Evolutionary conservation across 2,113 vertebrate species (phyloP).

Genomic region (Leucoraja erinaceus): DNA sequence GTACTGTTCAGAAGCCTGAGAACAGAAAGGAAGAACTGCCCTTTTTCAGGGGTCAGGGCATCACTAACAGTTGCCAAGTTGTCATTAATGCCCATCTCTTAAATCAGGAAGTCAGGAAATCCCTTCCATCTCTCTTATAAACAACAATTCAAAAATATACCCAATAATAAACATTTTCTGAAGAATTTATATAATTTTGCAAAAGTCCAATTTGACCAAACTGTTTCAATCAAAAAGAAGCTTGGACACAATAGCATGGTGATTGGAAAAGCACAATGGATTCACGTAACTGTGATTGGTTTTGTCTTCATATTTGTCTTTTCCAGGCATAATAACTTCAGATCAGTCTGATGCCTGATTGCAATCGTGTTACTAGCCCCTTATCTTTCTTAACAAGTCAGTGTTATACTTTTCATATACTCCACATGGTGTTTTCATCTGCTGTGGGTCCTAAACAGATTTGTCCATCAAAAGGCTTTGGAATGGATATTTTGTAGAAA

Average conservation of each 20-base stretch:
- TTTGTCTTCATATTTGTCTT: background rate
- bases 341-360: background rate
- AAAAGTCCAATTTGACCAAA: background rate
- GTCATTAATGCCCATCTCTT: background rate
- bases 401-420: background rate
- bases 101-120: background rate
- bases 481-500: background rate
- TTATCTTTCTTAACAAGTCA: background rate
- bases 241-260: background rate
- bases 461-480: background rate
- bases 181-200: background rate
- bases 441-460: background rate
- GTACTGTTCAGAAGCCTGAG: no score
- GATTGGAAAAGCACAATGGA: background rate
- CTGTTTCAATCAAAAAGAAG: background rate
- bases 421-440: background rate
- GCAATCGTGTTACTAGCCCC: background rate
- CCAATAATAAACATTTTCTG: background rate
- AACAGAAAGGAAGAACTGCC: no score
- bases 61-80: background rate
- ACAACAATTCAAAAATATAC: background rate
- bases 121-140: background rate
- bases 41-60: background rate
- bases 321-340: background rate
- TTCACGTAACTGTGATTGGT: background rate